These are phyloP conservation scores for Zaprionus lineosus DNA, from an alignment of 2,888 invertebrate species.

Conservation along the genomic window DNA sequence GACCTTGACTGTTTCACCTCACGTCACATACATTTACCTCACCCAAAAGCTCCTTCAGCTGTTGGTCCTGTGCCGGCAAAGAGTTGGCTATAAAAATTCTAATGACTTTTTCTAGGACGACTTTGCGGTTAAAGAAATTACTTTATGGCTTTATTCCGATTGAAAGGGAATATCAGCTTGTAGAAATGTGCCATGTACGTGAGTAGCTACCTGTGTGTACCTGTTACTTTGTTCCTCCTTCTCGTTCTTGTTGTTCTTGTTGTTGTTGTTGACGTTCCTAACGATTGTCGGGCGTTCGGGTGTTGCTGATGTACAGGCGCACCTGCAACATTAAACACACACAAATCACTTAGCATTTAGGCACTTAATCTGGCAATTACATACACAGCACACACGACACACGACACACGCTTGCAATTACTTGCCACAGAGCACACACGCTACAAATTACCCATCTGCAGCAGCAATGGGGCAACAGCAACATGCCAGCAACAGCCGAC, in stretches of 20 bases:
- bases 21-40: too few relatives aligned
- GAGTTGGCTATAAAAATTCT: slow-evolving; percentile 22
- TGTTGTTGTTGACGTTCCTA: slow-evolving; percentile 13
- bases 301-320: slow-evolving; percentile 39
- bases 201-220: slow-evolving; percentile 69
- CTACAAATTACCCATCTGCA: slow-evolving; percentile 11
- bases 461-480: slow-evolving; percentile 14
- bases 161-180: slow-evolving; percentile 77
- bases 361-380: not conserved
- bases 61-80: slow-evolving; percentile 12
- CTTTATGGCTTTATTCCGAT: slow-evolving; percentile 80
- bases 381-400: slow-evolving; percentile 16
- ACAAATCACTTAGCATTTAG: slow-evolving; percentile 5
- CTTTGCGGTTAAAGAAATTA: slow-evolving; percentile 78
- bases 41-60: too few relatives aligned
- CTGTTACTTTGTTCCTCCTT: too few relatives aligned
- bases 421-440: slow-evolving; percentile 2
- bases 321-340: slow-evolving; percentile 30
- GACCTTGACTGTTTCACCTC: too few relatives aligned
- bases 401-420: slow-evolving; percentile 3
- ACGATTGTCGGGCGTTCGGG: slow-evolving; percentile 1
- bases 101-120: slow-evolving; percentile 73
- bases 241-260: slow-evolving; percentile 29
- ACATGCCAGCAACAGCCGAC: too few relatives aligned
- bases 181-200: slow-evolving; percentile 79